These are phyloP conservation scores for Solea solea DNA, from an alignment of 2,113 vertebrate species.

Conservation along the genomic window DNA sequence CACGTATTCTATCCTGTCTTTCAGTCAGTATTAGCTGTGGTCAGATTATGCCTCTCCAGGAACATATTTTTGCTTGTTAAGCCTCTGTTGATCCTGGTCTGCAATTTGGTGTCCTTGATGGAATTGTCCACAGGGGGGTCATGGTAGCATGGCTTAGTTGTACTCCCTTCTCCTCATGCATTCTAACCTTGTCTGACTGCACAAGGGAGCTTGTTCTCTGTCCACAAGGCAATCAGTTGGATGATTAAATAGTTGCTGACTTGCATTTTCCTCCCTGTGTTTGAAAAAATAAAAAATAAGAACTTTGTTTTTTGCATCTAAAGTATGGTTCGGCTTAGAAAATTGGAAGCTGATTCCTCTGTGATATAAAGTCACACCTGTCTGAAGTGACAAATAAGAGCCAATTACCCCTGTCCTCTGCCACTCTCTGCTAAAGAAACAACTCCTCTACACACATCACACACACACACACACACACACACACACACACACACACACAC, in stretches of 20 bases:
- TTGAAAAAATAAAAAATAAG: conserved; percentile 28
- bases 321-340: conserved; percentile 63
- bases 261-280: conserved; percentile 66
- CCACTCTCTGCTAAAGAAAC: conserved; percentile 40
- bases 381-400: conserved; percentile 75
- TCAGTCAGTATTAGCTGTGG: conserved; percentile 13
- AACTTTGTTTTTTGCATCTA: conserved; percentile 75
- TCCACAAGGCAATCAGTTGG: conserved; percentile 64
- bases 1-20: conserved; percentile 26
- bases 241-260: conserved; percentile 82
- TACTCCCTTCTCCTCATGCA: conserved; percentile 22
- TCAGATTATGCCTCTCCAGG: conserved; percentile 30
- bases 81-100: conserved; percentile 20
- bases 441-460: not conserved
- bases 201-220: conserved; percentile 45
- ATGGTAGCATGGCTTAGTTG: conserved; percentile 23
- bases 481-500: not conserved
- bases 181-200: conserved; percentile 58
- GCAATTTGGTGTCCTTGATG: conserved; percentile 24
- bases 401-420: conserved; percentile 75
- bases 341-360: conserved; percentile 72
- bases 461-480: not conserved
- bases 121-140: conserved; percentile 21
- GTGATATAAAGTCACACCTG: conserved; percentile 70
- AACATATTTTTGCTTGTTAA: conserved; percentile 23